Evolutionary conservation across 2,888 invertebrate species (phyloP).

Genomic region (Amphipoea lucens): DNA sequence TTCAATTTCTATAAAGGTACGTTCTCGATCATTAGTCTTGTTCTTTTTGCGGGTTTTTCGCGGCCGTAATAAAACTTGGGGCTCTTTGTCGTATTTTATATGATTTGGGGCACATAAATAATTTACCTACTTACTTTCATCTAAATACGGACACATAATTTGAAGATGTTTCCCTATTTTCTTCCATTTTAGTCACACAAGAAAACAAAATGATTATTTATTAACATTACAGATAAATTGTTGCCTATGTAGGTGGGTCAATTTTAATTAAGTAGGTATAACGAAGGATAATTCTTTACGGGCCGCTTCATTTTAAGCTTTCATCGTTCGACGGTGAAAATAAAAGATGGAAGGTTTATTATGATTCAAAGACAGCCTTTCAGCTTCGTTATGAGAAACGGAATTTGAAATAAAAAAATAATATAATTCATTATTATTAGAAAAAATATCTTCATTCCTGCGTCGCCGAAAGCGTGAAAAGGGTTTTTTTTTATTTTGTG

Average conservation of each 20-base stretch:
- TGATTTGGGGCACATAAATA: background rate
- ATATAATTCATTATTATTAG: background rate
- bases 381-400: slow-evolving; percentile 53
- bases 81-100: slow-evolving; percentile 19
- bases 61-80: slow-evolving; percentile 3
- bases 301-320: slow-evolving; percentile 35
- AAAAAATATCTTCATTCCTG: slow-evolving; percentile 38
- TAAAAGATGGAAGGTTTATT: slow-evolving; percentile 58
- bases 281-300: slow-evolving; percentile 29
- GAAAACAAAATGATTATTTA: background rate
- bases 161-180: slow-evolving; percentile 1
- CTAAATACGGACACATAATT: slow-evolving; percentile 1
- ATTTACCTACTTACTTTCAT: background rate
- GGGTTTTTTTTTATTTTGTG: background rate
- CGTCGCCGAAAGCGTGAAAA: background rate
- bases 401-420: slow-evolving; percentile 55
- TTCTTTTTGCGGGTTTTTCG: slow-evolving; percentile 29
- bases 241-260: slow-evolving; percentile 37
- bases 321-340: slow-evolving; percentile 49
- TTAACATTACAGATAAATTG: slow-evolving; percentile 16
- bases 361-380: slow-evolving; percentile 63
- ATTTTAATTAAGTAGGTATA: slow-evolving; percentile 58
- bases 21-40: slow-evolving; percentile 46
- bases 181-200: background rate
- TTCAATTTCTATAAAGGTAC: slow-evolving; percentile 88